A percentile compares a stretch with the other conserved stretches of the same genome.
Evolutionary conservation across 92 coral and sea anemone species (phyloP).

Genomic region (Epizoanthus illoricatus): DNA sequence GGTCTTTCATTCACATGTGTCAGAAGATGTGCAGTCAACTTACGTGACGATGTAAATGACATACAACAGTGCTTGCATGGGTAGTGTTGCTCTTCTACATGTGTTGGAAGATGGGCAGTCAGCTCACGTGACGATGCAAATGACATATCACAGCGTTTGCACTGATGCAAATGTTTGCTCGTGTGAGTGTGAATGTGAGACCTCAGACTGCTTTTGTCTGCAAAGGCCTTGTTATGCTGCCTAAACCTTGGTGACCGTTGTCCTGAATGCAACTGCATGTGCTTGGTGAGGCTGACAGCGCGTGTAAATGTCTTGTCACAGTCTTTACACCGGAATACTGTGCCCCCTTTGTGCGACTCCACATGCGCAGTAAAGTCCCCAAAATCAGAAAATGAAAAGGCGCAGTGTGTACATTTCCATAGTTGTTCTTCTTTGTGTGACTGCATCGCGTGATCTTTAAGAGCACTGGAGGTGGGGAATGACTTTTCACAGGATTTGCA

Average conservation of each 20-base stretch:
- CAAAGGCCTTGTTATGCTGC: conserved; percentile 15
- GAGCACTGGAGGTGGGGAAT: background rate
- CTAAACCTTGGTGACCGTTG: background rate
- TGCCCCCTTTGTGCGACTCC: conserved; percentile 21
- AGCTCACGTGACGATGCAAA: conserved; percentile 3
- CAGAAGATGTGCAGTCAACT: background rate
- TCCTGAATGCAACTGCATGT: conserved; percentile 26
- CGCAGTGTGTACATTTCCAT: conserved; percentile 24
- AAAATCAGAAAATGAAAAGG: conserved; percentile 17
- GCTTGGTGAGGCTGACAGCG: conserved; percentile 10
- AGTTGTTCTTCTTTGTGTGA: conserved; percentile 7
- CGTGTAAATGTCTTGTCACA: conserved; percentile 15
- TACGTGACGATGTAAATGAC: background rate
- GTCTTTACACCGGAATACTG: conserved; percentile 5
- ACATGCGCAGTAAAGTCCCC: conserved; percentile 30
- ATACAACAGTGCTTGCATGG: conserved; percentile 10
- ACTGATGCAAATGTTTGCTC: background rate
- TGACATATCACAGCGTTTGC: conserved; percentile 15
- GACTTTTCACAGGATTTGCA: conserved; percentile 16
- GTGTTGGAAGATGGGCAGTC: conserved; percentile 9
- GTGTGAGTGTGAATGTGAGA: conserved; percentile 19
- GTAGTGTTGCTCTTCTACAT: conserved; percentile 5
- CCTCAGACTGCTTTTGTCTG: conserved; percentile 3
- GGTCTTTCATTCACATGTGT: background rate
- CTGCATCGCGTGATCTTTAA: conserved; percentile 24